These are phyloP conservation scores for Chrysomallon squamiferum DNA, from an alignment of 1,140 invertebrate species.

Conservation along the genomic window DNA sequence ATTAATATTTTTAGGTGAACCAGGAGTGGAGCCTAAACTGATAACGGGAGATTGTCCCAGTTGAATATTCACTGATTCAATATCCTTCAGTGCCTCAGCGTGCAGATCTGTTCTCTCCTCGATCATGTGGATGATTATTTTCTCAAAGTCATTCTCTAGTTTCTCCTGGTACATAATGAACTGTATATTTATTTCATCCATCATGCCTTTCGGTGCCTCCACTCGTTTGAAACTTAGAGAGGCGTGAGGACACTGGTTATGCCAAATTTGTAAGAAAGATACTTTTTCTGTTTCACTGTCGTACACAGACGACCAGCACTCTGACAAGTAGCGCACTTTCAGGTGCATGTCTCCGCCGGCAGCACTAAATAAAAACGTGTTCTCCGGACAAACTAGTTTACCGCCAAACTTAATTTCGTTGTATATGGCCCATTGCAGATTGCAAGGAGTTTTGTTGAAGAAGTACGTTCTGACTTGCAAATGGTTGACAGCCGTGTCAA, in stretches of 20 bases:
- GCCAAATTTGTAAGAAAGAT: conserved; percentile 41
- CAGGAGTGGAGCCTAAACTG: background rate
- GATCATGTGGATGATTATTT: conserved; percentile 28
- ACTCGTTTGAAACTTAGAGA: conserved; percentile 33
- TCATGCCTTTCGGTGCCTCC: background rate
- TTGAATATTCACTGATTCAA: background rate
- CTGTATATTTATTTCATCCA: conserved; percentile 35
- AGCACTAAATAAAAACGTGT: conserved; percentile 38
- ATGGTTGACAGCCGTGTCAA: conserved; percentile 27
- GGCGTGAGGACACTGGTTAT: conserved; percentile 42
- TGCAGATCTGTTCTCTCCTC: conserved; percentile 10
- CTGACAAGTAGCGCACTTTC: conserved; percentile 32
- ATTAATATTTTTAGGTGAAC: too few relatives aligned
- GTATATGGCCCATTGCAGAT: conserved; percentile 51
- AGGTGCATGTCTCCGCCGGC: conserved; percentile 28
- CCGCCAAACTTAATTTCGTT: conserved; percentile 45
- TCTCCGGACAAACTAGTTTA: conserved; percentile 42
- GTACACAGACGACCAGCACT: conserved; percentile 34
- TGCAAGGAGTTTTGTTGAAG: conserved; percentile 50
- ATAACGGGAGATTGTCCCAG: background rate
- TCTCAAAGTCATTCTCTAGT: conserved; percentile 26
- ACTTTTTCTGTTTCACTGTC: conserved; percentile 18
- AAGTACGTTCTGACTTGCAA: conserved; percentile 43
- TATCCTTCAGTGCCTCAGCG: background rate
- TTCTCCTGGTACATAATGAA: conserved; percentile 32